Conservation (phyloP, 2,797 vertebrate genomes). For the Parambassis ranga region DNA sequence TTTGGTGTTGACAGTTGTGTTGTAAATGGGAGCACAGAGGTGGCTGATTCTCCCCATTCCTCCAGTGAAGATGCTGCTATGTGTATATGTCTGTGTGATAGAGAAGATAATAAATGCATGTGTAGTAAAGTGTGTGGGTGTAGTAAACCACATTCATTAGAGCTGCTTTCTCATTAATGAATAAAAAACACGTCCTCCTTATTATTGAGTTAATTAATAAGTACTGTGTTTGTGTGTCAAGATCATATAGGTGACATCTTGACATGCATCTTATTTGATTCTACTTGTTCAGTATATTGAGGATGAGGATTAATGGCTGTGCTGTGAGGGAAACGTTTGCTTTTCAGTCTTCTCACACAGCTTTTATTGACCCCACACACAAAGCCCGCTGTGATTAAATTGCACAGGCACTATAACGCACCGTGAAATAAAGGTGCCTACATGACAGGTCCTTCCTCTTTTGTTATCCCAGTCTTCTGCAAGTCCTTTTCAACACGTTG, state of each 20-base stretch:
- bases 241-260: conserved; percentile 25
- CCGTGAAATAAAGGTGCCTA: conserved; percentile 65
- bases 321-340: conserved; percentile 6
- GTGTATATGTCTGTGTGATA: background rate
- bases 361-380: conserved; percentile 62
- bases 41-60: conserved; percentile 1
- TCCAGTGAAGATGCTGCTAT: conserved; percentile 2
- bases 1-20: conserved; percentile 52
- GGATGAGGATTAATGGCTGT: background rate
- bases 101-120: conserved; percentile 36
- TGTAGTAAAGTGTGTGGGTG: conserved; percentile 28
- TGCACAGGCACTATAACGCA: conserved; percentile 50
- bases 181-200: background rate
- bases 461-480: conserved; percentile 15
- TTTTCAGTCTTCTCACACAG: conserved; percentile 50
- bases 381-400: conserved; percentile 65
- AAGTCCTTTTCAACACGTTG: background rate
- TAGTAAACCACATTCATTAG: conserved; percentile 48
- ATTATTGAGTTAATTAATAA: conserved; percentile 39
- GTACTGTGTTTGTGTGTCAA: background rate
- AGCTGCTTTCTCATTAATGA: conserved; percentile 44
- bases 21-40: conserved; percentile 36
- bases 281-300: background rate
- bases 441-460: conserved; percentile 31
- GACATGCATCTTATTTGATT: conserved; percentile 9